Conservation (phyloP, 2,113 vertebrate genomes). For the Rhadina sibilatrix region DNA sequence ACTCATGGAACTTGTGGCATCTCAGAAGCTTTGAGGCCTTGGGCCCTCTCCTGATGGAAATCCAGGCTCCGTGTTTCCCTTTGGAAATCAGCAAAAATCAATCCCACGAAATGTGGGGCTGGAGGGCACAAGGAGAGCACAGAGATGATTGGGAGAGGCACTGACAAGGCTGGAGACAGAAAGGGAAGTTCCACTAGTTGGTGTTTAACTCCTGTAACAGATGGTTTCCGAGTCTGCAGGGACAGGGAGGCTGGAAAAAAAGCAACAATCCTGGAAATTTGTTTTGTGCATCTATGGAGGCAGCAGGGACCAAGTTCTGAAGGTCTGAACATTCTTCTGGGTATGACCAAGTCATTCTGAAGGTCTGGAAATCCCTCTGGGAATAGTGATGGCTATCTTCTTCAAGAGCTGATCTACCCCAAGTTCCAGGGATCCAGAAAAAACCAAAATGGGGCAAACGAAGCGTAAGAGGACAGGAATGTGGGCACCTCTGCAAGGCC, state of each 20-base stretch:
- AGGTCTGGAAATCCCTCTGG: not conserved
- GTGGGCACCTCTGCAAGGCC: not conserved
- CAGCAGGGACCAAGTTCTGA: not conserved
- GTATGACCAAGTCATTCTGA: not conserved
- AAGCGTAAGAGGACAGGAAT: not conserved
- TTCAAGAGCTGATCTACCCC: not conserved
- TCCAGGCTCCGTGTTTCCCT: accelerated
- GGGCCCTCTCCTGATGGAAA: not conserved
- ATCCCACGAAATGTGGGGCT: not conserved
- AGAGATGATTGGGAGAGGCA: accelerated
- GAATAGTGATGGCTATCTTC: not conserved
- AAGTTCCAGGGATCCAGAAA: not conserved
- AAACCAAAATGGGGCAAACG: not conserved
- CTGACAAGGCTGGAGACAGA: not conserved
- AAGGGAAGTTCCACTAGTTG: not conserved
- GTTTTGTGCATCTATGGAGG: not conserved
- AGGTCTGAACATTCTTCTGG: not conserved
- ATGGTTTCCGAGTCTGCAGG: not conserved
- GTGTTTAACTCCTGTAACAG: not conserved
- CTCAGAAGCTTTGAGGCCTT: not conserved
- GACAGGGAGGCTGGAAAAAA: not conserved
- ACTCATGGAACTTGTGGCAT: not conserved
- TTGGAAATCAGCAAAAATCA: not conserved
- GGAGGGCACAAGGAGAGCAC: not conserved
- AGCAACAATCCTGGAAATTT: not conserved